phyloP scores from a whole-genome alignment of 2,797 vertebrate species.

The Peromyscus eremicus region DNA sequence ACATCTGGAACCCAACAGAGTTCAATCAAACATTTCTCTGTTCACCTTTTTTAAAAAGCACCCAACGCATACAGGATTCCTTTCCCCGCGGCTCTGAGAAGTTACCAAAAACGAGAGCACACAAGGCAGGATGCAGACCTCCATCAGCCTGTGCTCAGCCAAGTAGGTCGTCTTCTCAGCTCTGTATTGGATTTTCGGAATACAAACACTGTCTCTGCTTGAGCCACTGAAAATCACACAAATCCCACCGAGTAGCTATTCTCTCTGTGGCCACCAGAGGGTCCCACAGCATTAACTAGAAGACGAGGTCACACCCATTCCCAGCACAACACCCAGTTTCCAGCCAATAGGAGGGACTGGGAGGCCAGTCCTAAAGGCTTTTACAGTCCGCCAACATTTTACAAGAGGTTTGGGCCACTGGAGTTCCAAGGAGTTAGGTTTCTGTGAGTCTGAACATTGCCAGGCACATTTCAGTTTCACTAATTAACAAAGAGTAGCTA shows the following conservation, averaged over 20 bases:
- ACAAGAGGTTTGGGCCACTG: background rate
- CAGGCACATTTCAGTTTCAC: background rate
- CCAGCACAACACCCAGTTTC: background rate
- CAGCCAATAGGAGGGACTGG: background rate
- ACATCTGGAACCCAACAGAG: background rate
- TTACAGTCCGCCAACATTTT: background rate
- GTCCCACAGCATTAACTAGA: constrained; percentile 51
- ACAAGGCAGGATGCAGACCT: background rate
- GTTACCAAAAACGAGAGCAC: background rate
- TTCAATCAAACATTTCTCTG: background rate
- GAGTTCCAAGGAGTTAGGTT: background rate
- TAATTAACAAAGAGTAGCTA: background rate
- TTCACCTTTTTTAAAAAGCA: background rate
- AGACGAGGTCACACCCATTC: constrained; percentile 18
- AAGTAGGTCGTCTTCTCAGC: background rate
- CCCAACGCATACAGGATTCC: background rate
- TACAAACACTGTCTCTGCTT: background rate
- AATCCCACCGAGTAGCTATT: background rate
- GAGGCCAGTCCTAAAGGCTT: background rate
- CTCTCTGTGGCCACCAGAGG: constrained; percentile 67
- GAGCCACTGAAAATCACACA: background rate
- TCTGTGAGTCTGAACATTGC: background rate
- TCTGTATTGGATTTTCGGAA: background rate
- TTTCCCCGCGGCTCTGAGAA: background rate
- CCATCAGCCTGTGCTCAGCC: background rate